Percentiles rank a stretch among this genome's conserved stretches.
Conservation (phyloP, 1,140 invertebrate genomes). For the Penaeus vannamei region DNA sequence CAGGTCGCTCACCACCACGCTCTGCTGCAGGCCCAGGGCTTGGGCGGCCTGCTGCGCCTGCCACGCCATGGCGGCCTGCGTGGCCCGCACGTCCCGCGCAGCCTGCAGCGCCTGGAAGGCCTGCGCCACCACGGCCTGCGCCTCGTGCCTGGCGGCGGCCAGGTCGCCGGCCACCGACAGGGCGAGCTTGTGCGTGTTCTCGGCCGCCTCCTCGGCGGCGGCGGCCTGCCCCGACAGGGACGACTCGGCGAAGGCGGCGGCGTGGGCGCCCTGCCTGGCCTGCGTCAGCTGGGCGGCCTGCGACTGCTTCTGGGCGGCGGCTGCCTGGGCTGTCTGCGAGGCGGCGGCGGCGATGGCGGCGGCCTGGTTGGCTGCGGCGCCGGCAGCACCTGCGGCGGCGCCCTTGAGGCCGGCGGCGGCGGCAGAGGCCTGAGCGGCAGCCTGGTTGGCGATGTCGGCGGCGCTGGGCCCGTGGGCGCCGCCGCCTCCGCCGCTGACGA, state of each 20-base stretch:
- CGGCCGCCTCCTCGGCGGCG: neutral
- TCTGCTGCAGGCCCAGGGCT: neutral
- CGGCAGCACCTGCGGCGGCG: neutral
- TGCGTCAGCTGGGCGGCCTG: slow-evolving; percentile 5
- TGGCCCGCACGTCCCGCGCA: neutral
- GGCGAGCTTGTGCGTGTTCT: neutral
- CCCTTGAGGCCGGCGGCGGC: slow-evolving; percentile 10
- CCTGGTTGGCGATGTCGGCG: slow-evolving; percentile 5
- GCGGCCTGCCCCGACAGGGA: neutral
- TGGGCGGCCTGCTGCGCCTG: slow-evolving; percentile 6
- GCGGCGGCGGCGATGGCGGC: neutral
- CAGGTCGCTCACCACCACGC: neutral
- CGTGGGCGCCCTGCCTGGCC: neutral
- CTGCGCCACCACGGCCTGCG: slow-evolving; percentile 14
- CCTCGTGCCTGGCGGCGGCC: slow-evolving; percentile 61
- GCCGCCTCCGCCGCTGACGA: neutral
- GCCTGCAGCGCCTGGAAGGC: neutral
- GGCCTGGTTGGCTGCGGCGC: neutral
- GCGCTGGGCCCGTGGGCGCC: neutral
- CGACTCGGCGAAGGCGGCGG: neutral
- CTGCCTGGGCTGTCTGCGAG: neutral
- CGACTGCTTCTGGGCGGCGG: slow-evolving; percentile 1
- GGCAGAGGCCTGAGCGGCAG: slow-evolving; percentile 4
- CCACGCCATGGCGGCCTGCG: slow-evolving; percentile 19
- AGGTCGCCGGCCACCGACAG: neutral